Evolutionary conservation across 2,797 vertebrate genomes (phyloP).

Genomic region (Masticophis lateralis): DNA sequence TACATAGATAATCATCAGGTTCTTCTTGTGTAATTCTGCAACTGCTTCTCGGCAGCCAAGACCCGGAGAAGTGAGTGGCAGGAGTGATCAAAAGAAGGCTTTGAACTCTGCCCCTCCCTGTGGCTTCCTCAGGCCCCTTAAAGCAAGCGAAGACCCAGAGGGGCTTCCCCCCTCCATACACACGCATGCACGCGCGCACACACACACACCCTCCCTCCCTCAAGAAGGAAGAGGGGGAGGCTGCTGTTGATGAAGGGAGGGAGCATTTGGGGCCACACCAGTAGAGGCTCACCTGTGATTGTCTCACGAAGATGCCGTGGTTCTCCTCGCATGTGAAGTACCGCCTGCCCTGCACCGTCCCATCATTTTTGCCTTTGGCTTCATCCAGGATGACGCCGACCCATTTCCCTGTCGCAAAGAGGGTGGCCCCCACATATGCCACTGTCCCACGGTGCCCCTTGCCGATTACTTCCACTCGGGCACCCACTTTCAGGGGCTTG

Average conservation of each 20-base stretch:
- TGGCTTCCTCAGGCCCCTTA: not conserved
- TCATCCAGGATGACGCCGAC: conserved; percentile 96
- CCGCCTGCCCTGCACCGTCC: conserved; percentile 91
- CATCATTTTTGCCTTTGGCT: conserved; percentile 94
- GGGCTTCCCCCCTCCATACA: not conserved
- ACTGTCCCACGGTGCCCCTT: conserved; percentile 90
- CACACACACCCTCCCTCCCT: not conserved
- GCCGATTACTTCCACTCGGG: conserved; percentile 90
- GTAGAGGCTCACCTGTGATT: conserved; percentile 82
- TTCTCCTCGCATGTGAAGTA: conserved; percentile 96
- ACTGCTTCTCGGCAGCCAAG: not conserved
- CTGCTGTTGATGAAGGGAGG: no score
- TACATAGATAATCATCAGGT: no score
- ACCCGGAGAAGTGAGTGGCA: fast-evolving
- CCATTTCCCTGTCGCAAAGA: conserved; percentile 96
- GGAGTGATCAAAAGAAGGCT: fast-evolving
- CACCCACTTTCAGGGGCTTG: conserved; percentile 87
- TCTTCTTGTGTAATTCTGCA: not conserved
- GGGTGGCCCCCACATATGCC: conserved; percentile 91
- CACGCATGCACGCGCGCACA: no score
- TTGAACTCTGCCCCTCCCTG: not conserved
- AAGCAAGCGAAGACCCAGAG: not conserved
- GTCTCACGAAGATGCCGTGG: conserved; percentile 93
- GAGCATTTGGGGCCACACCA: no score
- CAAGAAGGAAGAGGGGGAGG: no score